Evolutionary conservation across 2,797 vertebrate species (phyloP), one percentile per base, ranked within the genome.

Genomic region (Euphonia xanthogaster): DNA sequence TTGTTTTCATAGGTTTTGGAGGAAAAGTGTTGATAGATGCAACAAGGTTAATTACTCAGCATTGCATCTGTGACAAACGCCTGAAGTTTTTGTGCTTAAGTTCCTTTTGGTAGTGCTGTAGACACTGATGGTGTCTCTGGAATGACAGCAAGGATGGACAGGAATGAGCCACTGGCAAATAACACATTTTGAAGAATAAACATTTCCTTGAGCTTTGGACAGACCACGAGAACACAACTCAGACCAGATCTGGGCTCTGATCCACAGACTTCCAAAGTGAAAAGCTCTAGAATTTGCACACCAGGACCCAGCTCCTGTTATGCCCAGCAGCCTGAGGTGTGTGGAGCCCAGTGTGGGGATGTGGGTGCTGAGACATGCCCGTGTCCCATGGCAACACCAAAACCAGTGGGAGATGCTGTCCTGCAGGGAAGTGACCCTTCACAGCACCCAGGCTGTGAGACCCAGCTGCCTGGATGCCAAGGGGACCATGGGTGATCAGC

Each of bases 401-500:
- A 57, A 13, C 2, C 75, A 25, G 28, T 5, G 39, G 45, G 39
- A 45, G 30, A 30, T 18, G 28, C 1, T 72, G 16, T 17, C 9
- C 3, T 10, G 39, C 51, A 66, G 53, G 51, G 39, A 58, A 9
- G 23, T 39, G 45, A 39, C 75, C 85, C 67, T 19, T 15, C 17
- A 9, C 14, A 76, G 40, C 40, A 19, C 40, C 48, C 55, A 62
- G 25, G 6, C 28, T n/a, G 45, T 14, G 65, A 31, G 14, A 33
- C 39, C 45, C 60, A 42, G 27, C 35, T 35, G 60, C 42, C 37
- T 30, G 60, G 42, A 14, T 13, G 31, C 1, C 1, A 45, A 14
- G 0, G 4, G 14, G 62, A 31, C 24, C 10, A 0, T 0, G 7
- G 8, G 53, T 25, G 47, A 44, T 8, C 16, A 48, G 42, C 19